Evolutionary conservation across 2,888 invertebrate species (phyloP).

Genomic region (Thereva nobilitata): DNA sequence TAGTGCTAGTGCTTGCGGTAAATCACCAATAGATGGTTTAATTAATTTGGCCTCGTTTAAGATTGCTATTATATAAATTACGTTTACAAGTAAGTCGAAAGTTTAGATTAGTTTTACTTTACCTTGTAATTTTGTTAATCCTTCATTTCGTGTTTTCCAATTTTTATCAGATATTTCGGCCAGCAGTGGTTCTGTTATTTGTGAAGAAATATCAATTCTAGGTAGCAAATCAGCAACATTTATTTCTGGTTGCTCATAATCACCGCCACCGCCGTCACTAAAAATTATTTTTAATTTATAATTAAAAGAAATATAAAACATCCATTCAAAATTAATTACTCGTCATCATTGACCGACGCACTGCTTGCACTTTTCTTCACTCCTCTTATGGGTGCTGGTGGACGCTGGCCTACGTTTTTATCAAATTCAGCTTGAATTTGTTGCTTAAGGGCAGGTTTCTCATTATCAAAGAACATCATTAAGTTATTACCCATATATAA

Average conservation of each 20-base stretch:
- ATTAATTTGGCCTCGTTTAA: constrained; percentile 74
- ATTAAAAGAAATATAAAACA: not conserved
- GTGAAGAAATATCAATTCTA: constrained; percentile 77
- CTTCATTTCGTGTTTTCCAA: constrained; percentile 76
- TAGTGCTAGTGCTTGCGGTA: constrained; percentile 77
- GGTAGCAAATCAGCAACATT: constrained; percentile 74
- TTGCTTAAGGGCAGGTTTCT: constrained; percentile 81
- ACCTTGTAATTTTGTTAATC: constrained; percentile 58
- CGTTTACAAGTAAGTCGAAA: not conserved
- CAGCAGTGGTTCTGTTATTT: constrained; percentile 79
- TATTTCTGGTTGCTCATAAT: constrained; percentile 59
- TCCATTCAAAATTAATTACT: constrained; percentile 19
- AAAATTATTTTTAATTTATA: constrained; percentile 9
- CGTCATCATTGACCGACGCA: constrained; percentile 42
- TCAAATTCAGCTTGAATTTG: constrained; percentile 86
- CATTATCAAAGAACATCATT: constrained; percentile 79
- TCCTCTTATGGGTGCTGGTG: constrained; percentile 76
- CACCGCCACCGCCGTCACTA: constrained; percentile 53
- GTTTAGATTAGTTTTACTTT: not conserved
- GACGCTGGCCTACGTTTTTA: constrained; percentile 74
- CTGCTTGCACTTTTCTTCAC: constrained; percentile 48
- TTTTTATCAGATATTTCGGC: constrained; percentile 85
- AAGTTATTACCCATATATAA: constrained; percentile 76
- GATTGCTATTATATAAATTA: constrained; percentile 42
- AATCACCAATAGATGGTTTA: constrained; percentile 80